Evolutionary conservation across 1,140 invertebrate species (phyloP).

Genomic region (Nebria ingens): DNA sequence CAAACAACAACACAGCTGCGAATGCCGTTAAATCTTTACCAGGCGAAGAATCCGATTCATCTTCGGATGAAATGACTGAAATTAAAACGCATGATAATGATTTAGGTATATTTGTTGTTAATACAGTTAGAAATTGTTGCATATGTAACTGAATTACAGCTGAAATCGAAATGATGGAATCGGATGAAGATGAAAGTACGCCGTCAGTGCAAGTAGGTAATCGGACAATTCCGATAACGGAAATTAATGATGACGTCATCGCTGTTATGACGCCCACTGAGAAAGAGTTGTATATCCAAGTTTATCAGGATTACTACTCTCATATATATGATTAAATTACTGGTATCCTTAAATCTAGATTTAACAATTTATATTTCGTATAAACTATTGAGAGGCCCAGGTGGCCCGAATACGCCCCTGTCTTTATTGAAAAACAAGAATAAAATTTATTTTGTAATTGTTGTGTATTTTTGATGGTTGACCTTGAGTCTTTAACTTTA

Average conservation of each 20-base stretch:
- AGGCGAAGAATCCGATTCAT: slow-evolving; percentile 61
- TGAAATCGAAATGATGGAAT: slow-evolving; percentile 67
- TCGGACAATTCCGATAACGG: slow-evolving; percentile 64
- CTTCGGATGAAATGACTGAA: slow-evolving; percentile 58
- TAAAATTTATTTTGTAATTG: too few species aligned
- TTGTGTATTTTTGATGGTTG: too few species aligned
- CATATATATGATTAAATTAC: slow-evolving; percentile 66
- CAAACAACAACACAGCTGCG: slow-evolving; percentile 41
- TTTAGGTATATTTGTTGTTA: slow-evolving; percentile 35
- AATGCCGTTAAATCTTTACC: slow-evolving; percentile 50
- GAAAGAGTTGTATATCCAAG: slow-evolving; percentile 88
- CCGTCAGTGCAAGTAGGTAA: slow-evolving; percentile 75
- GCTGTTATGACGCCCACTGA: slow-evolving; percentile 84
- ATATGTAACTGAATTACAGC: slow-evolving; percentile 35
- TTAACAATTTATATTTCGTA: too few species aligned
- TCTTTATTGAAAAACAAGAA: too few species aligned
- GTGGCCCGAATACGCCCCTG: too few species aligned
- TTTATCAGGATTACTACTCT: slow-evolving; percentile 88
- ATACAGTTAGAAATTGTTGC: not conserved
- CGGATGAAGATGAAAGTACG: slow-evolving; percentile 65
- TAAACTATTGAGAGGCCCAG: too few species aligned
- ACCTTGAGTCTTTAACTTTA: too few species aligned
- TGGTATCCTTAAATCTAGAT: too few species aligned
- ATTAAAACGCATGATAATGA: slow-evolving; percentile 28
- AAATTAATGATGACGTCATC: slow-evolving; percentile 75